These are phyloP conservation scores for Cyclina sinensis DNA, from an alignment of 1,140 invertebrate genomes.

Conservation along the genomic window DNA sequence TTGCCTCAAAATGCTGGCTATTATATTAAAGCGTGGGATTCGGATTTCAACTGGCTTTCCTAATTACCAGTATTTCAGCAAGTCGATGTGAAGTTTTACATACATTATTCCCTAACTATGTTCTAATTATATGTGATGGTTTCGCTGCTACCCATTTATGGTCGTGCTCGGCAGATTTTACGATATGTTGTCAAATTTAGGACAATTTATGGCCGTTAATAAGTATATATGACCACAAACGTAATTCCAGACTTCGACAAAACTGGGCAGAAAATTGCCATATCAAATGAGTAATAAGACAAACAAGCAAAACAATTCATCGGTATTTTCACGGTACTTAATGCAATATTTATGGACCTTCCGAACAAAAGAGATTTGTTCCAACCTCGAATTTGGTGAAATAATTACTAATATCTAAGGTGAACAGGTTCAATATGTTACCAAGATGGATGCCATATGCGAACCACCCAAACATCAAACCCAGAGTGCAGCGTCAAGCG, in stretches of 20 bases:
- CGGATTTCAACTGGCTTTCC: constrained; percentile 54
- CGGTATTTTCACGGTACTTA: constrained; percentile 61
- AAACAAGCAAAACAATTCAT: constrained; percentile 59
- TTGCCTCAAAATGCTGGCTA: constrained; percentile 51
- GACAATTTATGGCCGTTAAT: constrained; percentile 67
- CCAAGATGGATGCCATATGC: background rate
- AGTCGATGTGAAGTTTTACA: constrained; percentile 65
- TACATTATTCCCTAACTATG: constrained; percentile 70
- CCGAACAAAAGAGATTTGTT: constrained; percentile 28
- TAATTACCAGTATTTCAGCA: constrained; percentile 66
- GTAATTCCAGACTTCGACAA: constrained; percentile 59
- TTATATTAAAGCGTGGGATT: constrained; percentile 50
- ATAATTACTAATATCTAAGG: constrained; percentile 55
- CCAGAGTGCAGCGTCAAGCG: background rate
- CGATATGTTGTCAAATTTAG: constrained; percentile 68
- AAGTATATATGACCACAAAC: constrained; percentile 69
- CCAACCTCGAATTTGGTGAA: constrained; percentile 17
- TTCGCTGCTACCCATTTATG: constrained; percentile 66
- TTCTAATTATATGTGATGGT: constrained; percentile 70
- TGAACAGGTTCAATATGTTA: constrained; percentile 41
- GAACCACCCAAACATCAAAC: constrained; percentile 27
- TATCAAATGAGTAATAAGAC: constrained; percentile 61
- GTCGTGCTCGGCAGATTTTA: constrained; percentile 59
- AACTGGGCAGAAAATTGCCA: constrained; percentile 68
- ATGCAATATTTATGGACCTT: constrained; percentile 49